Conservation (phyloP, 2,113 vertebrate species). For the Datnioides undecimradiatus region DNA sequence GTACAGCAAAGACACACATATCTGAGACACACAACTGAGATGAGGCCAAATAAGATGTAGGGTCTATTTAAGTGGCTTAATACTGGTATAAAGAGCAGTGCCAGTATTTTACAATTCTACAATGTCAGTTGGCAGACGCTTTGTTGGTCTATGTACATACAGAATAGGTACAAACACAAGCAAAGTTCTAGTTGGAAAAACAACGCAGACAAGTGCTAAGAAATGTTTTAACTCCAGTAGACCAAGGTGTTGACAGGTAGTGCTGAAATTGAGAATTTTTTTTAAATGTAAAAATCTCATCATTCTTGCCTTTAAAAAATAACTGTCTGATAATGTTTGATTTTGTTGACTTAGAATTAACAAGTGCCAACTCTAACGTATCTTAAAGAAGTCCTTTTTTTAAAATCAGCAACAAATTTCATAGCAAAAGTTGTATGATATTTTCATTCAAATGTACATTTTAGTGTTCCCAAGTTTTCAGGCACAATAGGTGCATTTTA, state of each 20-base stretch:
- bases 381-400: not conserved
- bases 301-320: not conserved
- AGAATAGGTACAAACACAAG: too few species aligned
- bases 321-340: not conserved
- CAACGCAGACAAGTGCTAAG: too few species aligned
- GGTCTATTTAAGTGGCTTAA: not conserved
- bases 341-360: not conserved
- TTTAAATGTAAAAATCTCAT: not conserved
- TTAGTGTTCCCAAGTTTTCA: not conserved
- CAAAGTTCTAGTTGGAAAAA: too few species aligned
- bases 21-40: not conserved
- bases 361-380: not conserved
- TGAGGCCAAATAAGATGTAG: slow-evolving; percentile 2
- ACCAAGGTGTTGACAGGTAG: too few species aligned
- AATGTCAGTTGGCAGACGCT: too few species aligned
- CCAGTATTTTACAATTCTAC: too few species aligned
- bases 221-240: too few species aligned
- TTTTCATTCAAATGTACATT: not conserved
- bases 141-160: too few species aligned
- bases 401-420: not conserved
- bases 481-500: not conserved
- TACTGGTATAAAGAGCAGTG: not conserved
- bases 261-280: too few species aligned
- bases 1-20: not conserved
- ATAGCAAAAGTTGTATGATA: not conserved